Conservation (phyloP, 2,888 invertebrate genomes). For the Eremobia ochroleuca region DNA sequence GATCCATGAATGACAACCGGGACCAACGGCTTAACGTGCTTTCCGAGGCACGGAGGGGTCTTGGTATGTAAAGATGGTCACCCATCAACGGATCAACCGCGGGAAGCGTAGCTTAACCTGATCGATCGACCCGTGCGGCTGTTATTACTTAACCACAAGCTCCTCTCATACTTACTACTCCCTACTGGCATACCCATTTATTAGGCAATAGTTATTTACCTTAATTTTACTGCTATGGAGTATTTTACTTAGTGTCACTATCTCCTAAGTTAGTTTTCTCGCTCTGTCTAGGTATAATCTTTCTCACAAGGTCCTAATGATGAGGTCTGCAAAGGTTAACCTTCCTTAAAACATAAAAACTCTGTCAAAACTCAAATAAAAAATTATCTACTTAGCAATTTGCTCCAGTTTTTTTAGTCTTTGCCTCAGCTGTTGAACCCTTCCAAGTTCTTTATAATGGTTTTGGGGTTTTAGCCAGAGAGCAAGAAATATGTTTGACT, state of each 20-base stretch:
- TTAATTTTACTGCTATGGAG: background rate
- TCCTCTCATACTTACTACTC: too few relatives aligned
- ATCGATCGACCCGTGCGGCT: too few relatives aligned
- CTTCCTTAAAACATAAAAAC: slow-evolving; percentile 57
- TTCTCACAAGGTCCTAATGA: slow-evolving; percentile 49
- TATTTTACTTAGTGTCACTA: slow-evolving; percentile 3
- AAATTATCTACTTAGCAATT: slow-evolving; percentile 70
- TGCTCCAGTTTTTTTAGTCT: slow-evolving; percentile 70
- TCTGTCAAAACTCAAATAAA: slow-evolving; percentile 65
- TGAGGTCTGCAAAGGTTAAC: slow-evolving; percentile 55
- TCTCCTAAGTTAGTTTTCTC: background rate
- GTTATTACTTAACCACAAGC: too few relatives aligned
- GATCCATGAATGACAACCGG: too few relatives aligned
- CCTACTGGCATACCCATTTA: background rate
- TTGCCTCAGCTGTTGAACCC: slow-evolving; percentile 70
- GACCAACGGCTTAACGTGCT: too few relatives aligned
- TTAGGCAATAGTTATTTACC: background rate
- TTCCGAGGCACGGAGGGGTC: too few relatives aligned
- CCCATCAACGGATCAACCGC: too few relatives aligned
- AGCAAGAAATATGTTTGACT: slow-evolving; percentile 67
- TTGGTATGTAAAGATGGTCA: too few relatives aligned
- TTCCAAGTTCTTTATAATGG: slow-evolving; percentile 72
- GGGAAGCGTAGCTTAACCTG: too few relatives aligned
- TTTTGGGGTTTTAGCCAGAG: slow-evolving; percentile 68
- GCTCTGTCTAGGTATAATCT: slow-evolving; percentile 18